These are phyloP conservation scores for Anthoptus insignis DNA, from an alignment of 2,888 invertebrate genomes.

Conservation along the genomic window DNA sequence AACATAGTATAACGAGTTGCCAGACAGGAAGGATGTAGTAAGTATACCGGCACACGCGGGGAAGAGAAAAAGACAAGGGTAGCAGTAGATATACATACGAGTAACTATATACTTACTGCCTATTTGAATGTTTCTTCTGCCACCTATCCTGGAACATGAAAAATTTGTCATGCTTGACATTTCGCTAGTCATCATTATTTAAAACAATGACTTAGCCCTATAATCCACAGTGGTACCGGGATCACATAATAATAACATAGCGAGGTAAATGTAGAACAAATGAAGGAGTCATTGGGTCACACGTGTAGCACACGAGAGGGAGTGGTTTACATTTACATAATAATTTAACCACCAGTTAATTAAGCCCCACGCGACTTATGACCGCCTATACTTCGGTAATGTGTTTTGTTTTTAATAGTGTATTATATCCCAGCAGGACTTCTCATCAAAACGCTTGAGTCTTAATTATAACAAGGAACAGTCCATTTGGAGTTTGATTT, in stretches of 20 bases:
- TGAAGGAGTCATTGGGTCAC: slow-evolving; percentile 35
- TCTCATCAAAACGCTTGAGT: neutral
- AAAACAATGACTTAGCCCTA: neutral
- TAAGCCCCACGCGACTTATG: slow-evolving; percentile 33
- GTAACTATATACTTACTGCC: too few species aligned
- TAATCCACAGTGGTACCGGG: neutral
- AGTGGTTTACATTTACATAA: slow-evolving; percentile 34
- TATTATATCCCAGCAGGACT: neutral
- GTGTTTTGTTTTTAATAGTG: slow-evolving; percentile 18
- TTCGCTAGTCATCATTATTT: neutral
- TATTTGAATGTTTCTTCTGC: too few species aligned
- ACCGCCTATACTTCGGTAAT: slow-evolving; percentile 18
- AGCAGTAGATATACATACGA: too few species aligned
- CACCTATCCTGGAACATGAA: too few species aligned
- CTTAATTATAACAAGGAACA: too few species aligned
- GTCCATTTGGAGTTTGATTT: too few species aligned
- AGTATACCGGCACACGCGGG: too few species aligned
- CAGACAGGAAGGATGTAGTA: too few species aligned
- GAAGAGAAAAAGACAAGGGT: too few species aligned
- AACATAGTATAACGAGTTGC: too few species aligned
- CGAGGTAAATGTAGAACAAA: slow-evolving; percentile 27
- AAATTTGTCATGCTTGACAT: too few species aligned
- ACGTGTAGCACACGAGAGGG: slow-evolving; percentile 24
- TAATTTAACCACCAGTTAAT: slow-evolving; percentile 34
- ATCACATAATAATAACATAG: slow-evolving; percentile 6